These are phyloP conservation scores for Anthophora plumipes DNA, from an alignment of 2,888 invertebrate species.

Conservation along the genomic window DNA sequence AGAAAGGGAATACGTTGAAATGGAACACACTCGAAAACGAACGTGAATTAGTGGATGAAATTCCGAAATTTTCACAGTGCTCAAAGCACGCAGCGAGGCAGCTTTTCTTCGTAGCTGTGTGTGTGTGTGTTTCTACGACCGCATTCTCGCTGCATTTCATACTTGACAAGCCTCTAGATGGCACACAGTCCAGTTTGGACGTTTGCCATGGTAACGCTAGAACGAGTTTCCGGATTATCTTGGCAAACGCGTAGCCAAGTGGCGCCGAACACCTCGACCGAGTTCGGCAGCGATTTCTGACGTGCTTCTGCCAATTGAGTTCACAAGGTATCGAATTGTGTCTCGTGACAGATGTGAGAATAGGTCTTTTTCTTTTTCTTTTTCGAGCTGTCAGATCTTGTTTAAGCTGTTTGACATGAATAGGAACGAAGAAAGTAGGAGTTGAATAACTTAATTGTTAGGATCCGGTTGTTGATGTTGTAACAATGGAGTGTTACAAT, in stretches of 20 bases:
- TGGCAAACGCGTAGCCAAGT: conserved; percentile 54
- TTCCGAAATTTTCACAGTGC: no score
- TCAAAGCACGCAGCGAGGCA: no score
- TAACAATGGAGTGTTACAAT: no score
- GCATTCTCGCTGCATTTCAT: conserved; percentile 51
- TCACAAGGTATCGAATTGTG: conserved; percentile 21
- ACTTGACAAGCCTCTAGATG: conserved; percentile 24
- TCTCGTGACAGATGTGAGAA: not conserved
- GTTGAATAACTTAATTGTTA: no score
- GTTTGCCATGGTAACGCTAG: conserved; percentile 69
- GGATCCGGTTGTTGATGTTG: no score
- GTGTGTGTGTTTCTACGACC: conserved; percentile 29
- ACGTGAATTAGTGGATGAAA: no score
- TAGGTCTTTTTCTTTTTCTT: no score
- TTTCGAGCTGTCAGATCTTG: not conserved
- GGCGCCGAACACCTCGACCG: conserved; percentile 58
- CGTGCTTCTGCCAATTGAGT: conserved; percentile 19
- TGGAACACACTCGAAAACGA: no score
- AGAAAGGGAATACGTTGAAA: no score
- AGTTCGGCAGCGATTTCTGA: conserved; percentile 48
- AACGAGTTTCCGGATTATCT: conserved; percentile 70
- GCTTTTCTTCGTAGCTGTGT: not conserved
- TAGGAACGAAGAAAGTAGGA: not conserved
- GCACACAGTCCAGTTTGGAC: conserved; percentile 61
- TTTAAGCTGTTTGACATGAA: not conserved